Evolutionary conservation across 1,140 invertebrate species (phyloP).

Genomic region (Neodiprion pinetum): DNA sequence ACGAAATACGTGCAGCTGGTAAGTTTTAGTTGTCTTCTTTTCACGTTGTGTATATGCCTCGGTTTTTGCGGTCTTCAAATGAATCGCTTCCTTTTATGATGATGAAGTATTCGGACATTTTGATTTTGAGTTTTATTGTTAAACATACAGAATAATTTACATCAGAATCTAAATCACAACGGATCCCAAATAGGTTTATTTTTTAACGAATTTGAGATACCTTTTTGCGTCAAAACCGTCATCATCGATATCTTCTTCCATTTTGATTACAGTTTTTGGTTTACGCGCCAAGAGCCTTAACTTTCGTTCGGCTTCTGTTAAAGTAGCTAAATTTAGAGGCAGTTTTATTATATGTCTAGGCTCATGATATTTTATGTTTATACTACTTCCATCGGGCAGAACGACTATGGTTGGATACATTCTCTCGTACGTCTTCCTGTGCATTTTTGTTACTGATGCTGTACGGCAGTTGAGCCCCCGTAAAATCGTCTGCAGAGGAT

Average conservation of each 20-base stretch:
- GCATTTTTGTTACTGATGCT: slow-evolving; percentile 73
- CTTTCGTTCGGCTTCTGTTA: slow-evolving; percentile 75
- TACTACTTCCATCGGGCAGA: slow-evolving; percentile 82
- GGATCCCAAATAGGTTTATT: slow-evolving; percentile 38
- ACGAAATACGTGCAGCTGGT: too few relatives aligned
- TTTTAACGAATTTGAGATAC: slow-evolving; percentile 79
- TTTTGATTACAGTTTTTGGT: slow-evolving; percentile 76
- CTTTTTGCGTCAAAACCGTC: slow-evolving; percentile 80
- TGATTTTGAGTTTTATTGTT: too few relatives aligned
- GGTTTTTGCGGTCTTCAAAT: too few relatives aligned
- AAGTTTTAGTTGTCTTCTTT: too few relatives aligned
- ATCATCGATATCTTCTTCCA: slow-evolving; percentile 77
- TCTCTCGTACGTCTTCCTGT: slow-evolving; percentile 71
- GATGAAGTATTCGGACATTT: too few relatives aligned
- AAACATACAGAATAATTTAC: too few relatives aligned
- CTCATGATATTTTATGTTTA: slow-evolving; percentile 81
- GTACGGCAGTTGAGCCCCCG: slow-evolving; percentile 70
- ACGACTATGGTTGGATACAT: slow-evolving; percentile 80
- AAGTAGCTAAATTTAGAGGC: slow-evolving; percentile 74
- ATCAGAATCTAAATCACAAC: too few relatives aligned
- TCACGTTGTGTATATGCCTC: too few relatives aligned
- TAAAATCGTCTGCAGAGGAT: background rate
- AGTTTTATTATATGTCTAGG: slow-evolving; percentile 86
- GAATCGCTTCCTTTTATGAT: too few relatives aligned
- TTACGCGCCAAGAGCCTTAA: slow-evolving; percentile 71